Base-by-base conservation (phyloP, 2,888 invertebrate genomes). In the Oeneis ivallda region DNA sequence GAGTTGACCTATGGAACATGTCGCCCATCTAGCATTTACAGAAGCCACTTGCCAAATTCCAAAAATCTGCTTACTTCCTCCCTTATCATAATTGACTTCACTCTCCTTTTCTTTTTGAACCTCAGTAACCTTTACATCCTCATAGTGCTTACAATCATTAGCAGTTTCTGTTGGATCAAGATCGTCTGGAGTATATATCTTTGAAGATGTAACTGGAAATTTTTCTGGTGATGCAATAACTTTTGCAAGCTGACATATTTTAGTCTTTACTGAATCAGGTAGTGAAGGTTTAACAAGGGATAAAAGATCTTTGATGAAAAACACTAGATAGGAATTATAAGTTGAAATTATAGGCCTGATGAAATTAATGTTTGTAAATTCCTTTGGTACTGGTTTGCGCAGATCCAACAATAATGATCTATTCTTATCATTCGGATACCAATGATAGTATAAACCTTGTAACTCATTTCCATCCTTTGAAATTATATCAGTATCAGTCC, bases 1-100 rank as follows among this genome's bases (percentile, higher is more conserved):
- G 34, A 93, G 70, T 67, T 85, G 72, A 19, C 94, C 94, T 74
- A 93, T 86, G 13, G 93, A 92, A 74, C 88, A 92, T 49, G 71
- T 71, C 34, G 79, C 73, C 93, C 93, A 94, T 65, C 84, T 75
- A 62, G 77, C 70, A 56, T 75, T 78, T 74, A 66, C 67, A 66
- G 84, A 72, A 69, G 86, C 79, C 64, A 84, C 71, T 73, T 79
- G 81, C 89, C 89, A 92, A 74, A 86, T 77, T n/a, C 83, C 79
- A 71, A 61, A 72, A 45, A 67, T 50, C 13, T 62, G 54, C 45
- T 67, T 65, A 65, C 65, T 60, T n/a, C 69, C 68, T 53, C 68
- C 66, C 60, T 34, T 58, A 41, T 65, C 64, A 37, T 71, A 62
- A 9, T 67, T 66, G 37, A 73, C 67, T 39, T 64, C 64, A 37